Percentiles rank a stretch among this genome's conserved stretches.
Evolutionary conservation across 2,113 vertebrate genomes (phyloP).

Genomic region (Meriones unguiculatus): DNA sequence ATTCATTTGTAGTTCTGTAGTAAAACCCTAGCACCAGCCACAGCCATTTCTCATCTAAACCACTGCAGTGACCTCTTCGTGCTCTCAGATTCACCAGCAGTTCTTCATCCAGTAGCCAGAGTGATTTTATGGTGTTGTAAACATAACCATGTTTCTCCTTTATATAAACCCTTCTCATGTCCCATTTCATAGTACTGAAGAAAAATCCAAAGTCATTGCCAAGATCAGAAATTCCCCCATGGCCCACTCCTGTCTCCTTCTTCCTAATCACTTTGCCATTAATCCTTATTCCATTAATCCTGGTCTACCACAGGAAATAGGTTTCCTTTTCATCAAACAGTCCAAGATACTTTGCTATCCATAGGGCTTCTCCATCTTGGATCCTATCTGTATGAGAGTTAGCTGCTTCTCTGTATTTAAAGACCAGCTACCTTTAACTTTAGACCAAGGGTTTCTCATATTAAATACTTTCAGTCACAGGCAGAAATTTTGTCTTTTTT

Average conservation of each 20-base stretch:
- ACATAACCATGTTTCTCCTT: background rate
- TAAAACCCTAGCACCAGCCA: background rate
- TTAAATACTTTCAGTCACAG: background rate
- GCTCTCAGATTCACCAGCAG: background rate
- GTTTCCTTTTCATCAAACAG: background rate
- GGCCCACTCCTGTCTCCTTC: accelerated
- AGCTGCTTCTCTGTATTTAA: background rate
- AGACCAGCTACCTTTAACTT: background rate
- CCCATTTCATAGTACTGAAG: background rate
- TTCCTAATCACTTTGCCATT: background rate
- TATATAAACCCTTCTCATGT: background rate
- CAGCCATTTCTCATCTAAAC: background rate
- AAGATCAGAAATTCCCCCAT: background rate
- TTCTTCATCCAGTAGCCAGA: background rate
- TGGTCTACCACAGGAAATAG: too few species aligned
- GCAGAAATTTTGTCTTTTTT: background rate
- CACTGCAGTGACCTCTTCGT: accelerated
- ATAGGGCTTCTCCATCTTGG: background rate
- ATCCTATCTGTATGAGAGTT: background rate
- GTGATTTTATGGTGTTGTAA: background rate
- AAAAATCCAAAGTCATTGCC: background rate
- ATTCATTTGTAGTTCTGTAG: background rate
- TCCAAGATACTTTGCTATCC: background rate
- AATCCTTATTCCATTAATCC: accelerated
- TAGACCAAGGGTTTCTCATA: background rate